Evolutionary conservation across 2,888 invertebrate genomes (phyloP), one percentile per base, ranked within the genome.

Genomic region (Agrotis puta): DNA sequence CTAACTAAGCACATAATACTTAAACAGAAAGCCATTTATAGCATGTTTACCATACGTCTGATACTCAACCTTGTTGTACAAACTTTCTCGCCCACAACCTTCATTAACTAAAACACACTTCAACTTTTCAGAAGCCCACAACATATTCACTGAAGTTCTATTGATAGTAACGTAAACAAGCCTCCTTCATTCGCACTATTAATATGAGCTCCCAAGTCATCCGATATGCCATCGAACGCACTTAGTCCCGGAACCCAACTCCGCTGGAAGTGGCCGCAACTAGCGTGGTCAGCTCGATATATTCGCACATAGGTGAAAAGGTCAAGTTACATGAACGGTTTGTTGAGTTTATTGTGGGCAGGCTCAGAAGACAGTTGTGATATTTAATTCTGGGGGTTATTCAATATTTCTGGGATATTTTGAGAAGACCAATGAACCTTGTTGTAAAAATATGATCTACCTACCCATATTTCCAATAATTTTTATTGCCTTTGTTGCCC

Each of bases 181-280:
- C 33, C 50, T 56, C 33, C 64, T 62, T 45, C 53, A 48, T 53
- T 58, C 58, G 13, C 24, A 57, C 64, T 77, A 68, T 77, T 54
- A 58, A 64, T 64, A 64, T 16, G 48, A 45, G 50, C 57, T 5
- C 61, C 50, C 57, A 47, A 50, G 70, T 51, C 63, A 76, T 24
- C 33, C 51, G 65, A 56, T 53, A 57, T 53, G 54, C 27, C 50
- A 51, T 74, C 62, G 51, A 47, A 59, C 76, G 47, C 77, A 81
- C 82, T 82, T 79, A 81, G 64, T 20, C 14, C 20, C 39, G 61
- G 50, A 64, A 63, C 78, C 39, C 47, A 45, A 77, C 64, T 54
- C 54, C 45, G 45, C 71, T 67, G 48, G 64, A 53, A 65, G 54
- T 50, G 47, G 62, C 58, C 64, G 51, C 63, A 43, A 79, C 47